These are phyloP conservation scores for Lasioglossum oenotherae DNA, from an alignment of 2,888 invertebrate genomes.

Conservation along the genomic window DNA sequence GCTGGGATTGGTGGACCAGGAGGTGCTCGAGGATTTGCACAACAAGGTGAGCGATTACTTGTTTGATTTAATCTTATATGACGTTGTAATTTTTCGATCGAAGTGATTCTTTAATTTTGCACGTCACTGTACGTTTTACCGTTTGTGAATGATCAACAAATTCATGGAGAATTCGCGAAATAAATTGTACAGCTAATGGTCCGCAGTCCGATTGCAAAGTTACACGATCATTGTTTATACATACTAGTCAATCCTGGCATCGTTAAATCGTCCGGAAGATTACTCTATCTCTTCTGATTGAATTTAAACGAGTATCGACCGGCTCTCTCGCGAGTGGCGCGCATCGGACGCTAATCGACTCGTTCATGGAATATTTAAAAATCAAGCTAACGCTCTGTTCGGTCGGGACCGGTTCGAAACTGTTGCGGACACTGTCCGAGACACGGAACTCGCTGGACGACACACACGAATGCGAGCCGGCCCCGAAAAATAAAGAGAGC, in stretches of 20 bases:
- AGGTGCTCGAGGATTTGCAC: constrained; percentile 88
- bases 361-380: constrained; percentile 13
- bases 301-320: constrained; percentile 11
- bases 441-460: background rate
- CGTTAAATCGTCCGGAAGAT: background rate
- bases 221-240: background rate
- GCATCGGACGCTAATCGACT: constrained; percentile 9
- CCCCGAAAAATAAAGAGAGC: constrained; percentile 17
- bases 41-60: constrained; percentile 87
- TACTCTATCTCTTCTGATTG: background rate
- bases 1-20: constrained; percentile 87
- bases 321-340: background rate
- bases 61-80: background rate
- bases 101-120: no score
- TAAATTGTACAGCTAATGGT: no score
- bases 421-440: constrained; percentile 1
- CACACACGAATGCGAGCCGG: background rate
- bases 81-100: background rate
- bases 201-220: no score
- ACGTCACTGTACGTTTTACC: no score
- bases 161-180: background rate
- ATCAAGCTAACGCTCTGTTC: background rate
- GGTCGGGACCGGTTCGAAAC: constrained; percentile 9
- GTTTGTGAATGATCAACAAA: background rate
- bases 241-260: background rate